Conservation (phyloP, 2,797 vertebrate genomes). For the Syngnathus rostellatus region DNA sequence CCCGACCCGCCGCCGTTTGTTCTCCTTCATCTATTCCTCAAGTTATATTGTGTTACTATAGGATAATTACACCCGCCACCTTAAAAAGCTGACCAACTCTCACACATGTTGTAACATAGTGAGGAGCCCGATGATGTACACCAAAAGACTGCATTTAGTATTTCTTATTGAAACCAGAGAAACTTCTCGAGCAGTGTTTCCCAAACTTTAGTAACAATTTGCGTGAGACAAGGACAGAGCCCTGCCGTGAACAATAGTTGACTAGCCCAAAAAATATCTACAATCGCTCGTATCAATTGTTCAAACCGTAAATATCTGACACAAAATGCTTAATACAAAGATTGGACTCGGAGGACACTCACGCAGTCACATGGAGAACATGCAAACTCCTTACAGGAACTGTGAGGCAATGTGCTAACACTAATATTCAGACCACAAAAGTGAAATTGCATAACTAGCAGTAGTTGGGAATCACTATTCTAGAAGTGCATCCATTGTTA, state of each 20-base stretch:
- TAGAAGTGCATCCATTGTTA: constrained; percentile 60
- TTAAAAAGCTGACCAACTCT: constrained; percentile 71
- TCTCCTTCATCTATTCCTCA: constrained; percentile 50
- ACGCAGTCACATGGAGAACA: too few species aligned
- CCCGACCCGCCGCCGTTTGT: constrained; percentile 15
- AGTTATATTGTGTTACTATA: constrained; percentile 58
- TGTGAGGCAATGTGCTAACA: too few species aligned
- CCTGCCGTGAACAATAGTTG: not conserved
- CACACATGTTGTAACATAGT: constrained; percentile 59
- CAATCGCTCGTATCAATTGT: not conserved
- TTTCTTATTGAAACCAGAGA: not conserved
- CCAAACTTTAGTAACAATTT: not conserved
- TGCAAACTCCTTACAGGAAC: too few species aligned
- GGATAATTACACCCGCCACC: constrained; percentile 73
- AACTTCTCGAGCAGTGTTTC: not conserved
- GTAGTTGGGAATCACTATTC: constrained; percentile 6
- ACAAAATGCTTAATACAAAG: not conserved
- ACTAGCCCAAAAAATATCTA: not conserved
- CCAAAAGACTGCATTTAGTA: constrained; percentile 11
- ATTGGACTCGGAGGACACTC: too few species aligned
- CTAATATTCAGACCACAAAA: not conserved
- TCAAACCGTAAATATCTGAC: not conserved
- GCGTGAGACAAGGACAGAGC: not conserved
- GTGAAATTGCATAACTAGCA: not conserved
- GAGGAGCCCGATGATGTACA: constrained; percentile 48